Evolutionary conservation across 2,113 vertebrate genomes (phyloP), one percentile per base, ranked within the genome.

Genomic region (Gobio gobio): DNA sequence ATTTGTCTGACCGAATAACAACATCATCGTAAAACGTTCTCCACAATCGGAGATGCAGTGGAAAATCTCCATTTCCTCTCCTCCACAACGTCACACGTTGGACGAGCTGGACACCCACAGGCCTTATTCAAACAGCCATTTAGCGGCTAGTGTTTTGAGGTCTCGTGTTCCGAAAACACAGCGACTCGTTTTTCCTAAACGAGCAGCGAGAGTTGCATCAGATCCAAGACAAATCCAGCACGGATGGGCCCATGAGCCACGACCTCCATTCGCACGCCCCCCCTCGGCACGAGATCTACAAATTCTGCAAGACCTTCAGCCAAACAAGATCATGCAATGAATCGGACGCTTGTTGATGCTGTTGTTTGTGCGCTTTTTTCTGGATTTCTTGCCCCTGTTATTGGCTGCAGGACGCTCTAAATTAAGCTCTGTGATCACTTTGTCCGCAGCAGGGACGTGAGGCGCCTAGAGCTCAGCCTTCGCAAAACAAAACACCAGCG

Each of bases 351-450:
- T 87, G 84, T 84, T 84, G 83, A 58, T 68, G 84, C 84, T 87
- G 85, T 87, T 85, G 66, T 88, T 83, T 81, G 56, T 59, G 13
- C 3, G 47, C 80, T 12, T 80, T 83, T 56, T 85, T 54, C 66
- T 47, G 58, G 24, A 40, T 78, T 63, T 70, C 83, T 81, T 47
- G 59, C 24, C 12, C 54, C 3, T 26, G 63, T 82, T 45, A 73
- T 49, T 82, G 61, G 24, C 82, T 85, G 56, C 51, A 29, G 83
- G 58, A 22, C n/a, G 61, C 82, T 86, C 82, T 87, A 89, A 87
- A 86, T 87, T 87, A 87, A 87, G 86, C 84, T 64, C 82, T 66
- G 82, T 59, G 83, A 86, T 86, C 78, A 76, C 61, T 86, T 81
- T 86, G 82, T 78, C 88, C 84, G 18, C 86, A 84, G 84, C 73